These are phyloP conservation scores for Phyllotis vaccarum DNA, from an alignment of 2,797 vertebrate genomes.

Conservation along the genomic window DNA sequence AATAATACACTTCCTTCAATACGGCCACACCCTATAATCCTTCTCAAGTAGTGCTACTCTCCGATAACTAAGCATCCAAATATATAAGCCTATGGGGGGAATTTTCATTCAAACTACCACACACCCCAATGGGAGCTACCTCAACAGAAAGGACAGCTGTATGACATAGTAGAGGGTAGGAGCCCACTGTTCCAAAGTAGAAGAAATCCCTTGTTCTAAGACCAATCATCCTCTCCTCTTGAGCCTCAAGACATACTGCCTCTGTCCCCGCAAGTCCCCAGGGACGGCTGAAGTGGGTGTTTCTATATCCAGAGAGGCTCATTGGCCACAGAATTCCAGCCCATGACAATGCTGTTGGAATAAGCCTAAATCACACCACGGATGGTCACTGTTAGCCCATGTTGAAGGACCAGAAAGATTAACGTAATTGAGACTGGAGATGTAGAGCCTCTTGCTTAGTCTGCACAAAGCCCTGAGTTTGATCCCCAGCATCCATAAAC, in stretches of 20 bases:
- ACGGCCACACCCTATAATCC: background rate
- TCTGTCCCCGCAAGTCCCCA: background rate
- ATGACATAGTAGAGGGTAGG: too few relatives aligned
- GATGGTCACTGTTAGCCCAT: background rate
- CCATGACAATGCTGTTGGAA: background rate
- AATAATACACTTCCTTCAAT: background rate
- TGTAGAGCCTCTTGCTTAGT: background rate
- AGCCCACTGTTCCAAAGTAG: too few relatives aligned
- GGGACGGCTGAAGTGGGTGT: background rate
- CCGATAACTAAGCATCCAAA: background rate
- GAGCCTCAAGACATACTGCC: background rate
- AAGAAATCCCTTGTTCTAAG: background rate
- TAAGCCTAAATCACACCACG: background rate
- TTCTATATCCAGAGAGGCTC: background rate
- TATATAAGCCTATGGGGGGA: background rate
- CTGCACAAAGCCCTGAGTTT: background rate
- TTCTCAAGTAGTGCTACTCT: background rate
- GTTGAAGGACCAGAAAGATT: background rate
- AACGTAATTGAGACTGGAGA: background rate
- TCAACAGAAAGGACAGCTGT: too few relatives aligned
- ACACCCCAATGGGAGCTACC: too few relatives aligned
- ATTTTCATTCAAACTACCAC: background rate
- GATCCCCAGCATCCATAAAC: background rate
- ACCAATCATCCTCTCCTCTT: background rate
- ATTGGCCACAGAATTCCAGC: background rate